A percentile compares a stretch with the other conserved stretches of the same genome.
These are phyloP conservation scores for Oxytorus armatus DNA, from an alignment of 2,888 invertebrate species.

Conservation along the genomic window DNA sequence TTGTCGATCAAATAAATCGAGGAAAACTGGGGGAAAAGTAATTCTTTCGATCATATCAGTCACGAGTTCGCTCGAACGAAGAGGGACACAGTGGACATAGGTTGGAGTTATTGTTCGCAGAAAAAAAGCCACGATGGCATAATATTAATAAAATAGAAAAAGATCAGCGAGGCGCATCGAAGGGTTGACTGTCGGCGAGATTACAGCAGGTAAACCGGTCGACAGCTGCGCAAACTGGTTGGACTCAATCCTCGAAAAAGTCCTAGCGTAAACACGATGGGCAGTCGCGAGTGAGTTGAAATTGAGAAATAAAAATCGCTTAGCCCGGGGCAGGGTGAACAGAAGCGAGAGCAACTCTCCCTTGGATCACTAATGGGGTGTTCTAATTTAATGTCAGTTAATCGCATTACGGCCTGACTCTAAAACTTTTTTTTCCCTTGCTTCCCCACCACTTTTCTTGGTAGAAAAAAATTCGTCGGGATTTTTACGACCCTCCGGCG, in stretches of 20 bases:
- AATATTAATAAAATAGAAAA: conserved; percentile 27
- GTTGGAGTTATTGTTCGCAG: too few species aligned
- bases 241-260: conserved; percentile 2
- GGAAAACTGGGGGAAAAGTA: too few species aligned
- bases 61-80: too few species aligned
- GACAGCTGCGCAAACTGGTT: conserved; percentile 54
- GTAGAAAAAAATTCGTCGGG: conserved; percentile 6
- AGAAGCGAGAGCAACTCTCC: conserved; percentile 64
- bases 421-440: conserved; percentile 33
- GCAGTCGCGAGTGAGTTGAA: conserved; percentile 13
- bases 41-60: too few species aligned
- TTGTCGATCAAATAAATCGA: too few species aligned
- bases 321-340: conserved; percentile 25
- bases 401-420: conserved; percentile 77
- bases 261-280: conserved; percentile 19
- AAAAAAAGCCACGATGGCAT: background rate
- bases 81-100: too few species aligned
- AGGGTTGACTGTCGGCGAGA: conserved; percentile 33
- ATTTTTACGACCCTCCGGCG: conserved; percentile 1
- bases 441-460: background rate
- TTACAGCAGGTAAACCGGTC: conserved; percentile 54
- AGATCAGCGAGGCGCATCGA: conserved; percentile 18
- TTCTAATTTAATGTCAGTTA: conserved; percentile 78
- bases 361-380: conserved; percentile 73
- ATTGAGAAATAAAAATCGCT: conserved; percentile 13